A percentile compares a stretch with the other conserved stretches of the same genome.
These are phyloP conservation scores for Neodiprion lecontei DNA, from an alignment of 1,140 invertebrate genomes.

Conservation along the genomic window DNA sequence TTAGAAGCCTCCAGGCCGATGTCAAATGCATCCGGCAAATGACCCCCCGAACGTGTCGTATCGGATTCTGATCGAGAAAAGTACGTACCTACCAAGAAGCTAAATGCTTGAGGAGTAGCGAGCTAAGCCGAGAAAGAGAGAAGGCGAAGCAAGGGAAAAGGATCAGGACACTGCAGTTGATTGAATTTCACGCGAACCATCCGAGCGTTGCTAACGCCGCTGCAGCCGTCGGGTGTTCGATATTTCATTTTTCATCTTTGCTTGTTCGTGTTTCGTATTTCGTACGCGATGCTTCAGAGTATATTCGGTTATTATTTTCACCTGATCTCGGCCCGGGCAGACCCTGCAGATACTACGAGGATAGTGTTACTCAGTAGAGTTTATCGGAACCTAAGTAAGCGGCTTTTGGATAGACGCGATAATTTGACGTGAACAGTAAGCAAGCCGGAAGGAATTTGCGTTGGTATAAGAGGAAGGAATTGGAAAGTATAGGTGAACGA, in stretches of 20 bases:
- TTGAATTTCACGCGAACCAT: constrained; percentile 4
- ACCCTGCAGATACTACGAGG: neutral
- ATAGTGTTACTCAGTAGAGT: neutral
- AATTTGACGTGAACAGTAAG: neutral
- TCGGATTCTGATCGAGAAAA: constrained; percentile 4
- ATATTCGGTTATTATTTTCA: too few species aligned
- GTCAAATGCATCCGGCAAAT: neutral
- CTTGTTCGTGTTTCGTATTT: neutral
- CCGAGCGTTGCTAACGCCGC: neutral
- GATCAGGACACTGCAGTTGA: neutral
- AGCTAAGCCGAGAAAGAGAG: neutral
- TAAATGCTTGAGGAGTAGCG: too few species aligned
- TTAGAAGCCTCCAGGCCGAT: too few species aligned
- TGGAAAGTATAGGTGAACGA: too few species aligned
- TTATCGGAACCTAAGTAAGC: neutral
- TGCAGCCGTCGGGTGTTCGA: neutral
- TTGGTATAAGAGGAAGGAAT: too few species aligned
- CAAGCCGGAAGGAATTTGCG: neutral
- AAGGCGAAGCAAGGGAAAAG: constrained; percentile 7
- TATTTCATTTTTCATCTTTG: neutral
- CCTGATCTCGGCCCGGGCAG: neutral
- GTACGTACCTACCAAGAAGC: too few species aligned
- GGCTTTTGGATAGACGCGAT: neutral
- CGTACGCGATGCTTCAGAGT: too few species aligned
- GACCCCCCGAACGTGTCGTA: constrained; percentile 2